Conservation (phyloP, 2,888 invertebrate genomes). For the Osmoderma eremita region DNA sequence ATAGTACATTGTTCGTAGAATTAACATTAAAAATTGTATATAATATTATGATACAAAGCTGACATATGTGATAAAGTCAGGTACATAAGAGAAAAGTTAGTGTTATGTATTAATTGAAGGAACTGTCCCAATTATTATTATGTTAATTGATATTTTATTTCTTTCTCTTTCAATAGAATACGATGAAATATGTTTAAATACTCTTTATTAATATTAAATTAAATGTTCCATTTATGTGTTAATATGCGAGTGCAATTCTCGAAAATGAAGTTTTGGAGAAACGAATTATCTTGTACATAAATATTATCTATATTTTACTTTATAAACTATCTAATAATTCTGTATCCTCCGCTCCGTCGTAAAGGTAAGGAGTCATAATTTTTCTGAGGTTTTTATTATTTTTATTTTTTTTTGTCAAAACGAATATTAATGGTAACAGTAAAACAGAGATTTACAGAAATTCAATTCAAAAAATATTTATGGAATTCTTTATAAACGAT, state of each 20-base stretch:
- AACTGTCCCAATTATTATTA: constrained; percentile 14
- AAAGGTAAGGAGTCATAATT: background rate
- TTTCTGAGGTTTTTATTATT: too few relatives aligned
- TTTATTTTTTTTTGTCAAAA: too few relatives aligned
- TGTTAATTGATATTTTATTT: constrained; percentile 19
- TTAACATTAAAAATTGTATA: constrained; percentile 25
- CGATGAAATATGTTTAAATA: constrained; percentile 4
- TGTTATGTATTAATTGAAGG: constrained; percentile 14
- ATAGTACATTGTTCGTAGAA: constrained; percentile 21
- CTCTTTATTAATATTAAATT: constrained; percentile 3
- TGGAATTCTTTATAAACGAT: too few relatives aligned
- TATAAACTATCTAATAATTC: constrained; percentile 8
- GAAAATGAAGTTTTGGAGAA: background rate
- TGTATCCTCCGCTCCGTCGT: background rate
- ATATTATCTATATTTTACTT: constrained; percentile 14
- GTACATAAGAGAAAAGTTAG: constrained; percentile 19
- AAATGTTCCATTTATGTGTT: constrained; percentile 5
- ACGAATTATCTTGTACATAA: constrained; percentile 9
- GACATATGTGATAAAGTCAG: constrained; percentile 36
- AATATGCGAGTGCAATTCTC: background rate
- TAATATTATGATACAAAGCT: constrained; percentile 28
- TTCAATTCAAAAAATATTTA: too few relatives aligned
- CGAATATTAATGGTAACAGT: too few relatives aligned
- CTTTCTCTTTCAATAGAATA: background rate
- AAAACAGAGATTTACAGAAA: too few relatives aligned